Conservation (phyloP, 2,797 vertebrate genomes). For the Capromys pilorides region DNA sequence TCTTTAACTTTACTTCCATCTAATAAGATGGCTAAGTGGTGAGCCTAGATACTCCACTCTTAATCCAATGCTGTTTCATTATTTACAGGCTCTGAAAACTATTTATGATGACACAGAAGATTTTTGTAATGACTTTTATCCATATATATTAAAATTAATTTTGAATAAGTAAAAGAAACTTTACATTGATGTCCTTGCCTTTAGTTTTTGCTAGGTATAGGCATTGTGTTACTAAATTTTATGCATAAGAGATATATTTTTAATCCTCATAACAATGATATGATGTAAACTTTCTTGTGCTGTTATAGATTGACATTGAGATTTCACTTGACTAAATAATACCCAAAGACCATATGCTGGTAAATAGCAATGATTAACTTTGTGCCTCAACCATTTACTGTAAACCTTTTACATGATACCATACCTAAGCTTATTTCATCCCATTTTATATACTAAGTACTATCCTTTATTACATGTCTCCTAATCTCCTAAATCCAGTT, state of each 20-base stretch:
- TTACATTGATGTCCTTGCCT: background rate
- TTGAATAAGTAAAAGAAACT: conserved; percentile 5
- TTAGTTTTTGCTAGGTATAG: conserved; percentile 3
- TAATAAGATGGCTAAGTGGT: background rate
- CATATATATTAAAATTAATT: conserved; percentile 12
- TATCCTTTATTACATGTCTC: background rate
- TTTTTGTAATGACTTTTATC: conserved; percentile 6
- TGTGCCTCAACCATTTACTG: background rate
- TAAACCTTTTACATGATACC: background rate
- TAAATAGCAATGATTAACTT: background rate
- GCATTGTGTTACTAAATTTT: background rate
- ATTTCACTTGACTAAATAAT: background rate
- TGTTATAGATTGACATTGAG: background rate
- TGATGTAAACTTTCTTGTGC: background rate
- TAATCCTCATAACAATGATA: background rate
- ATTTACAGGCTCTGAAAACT: background rate
- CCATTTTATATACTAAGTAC: background rate
- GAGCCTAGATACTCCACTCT: background rate
- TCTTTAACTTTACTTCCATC: background rate
- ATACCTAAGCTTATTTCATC: background rate
- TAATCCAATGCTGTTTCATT: background rate
- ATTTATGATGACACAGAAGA: background rate
- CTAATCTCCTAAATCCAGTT: background rate
- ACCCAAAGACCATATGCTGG: background rate
- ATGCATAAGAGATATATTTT: background rate